Evolutionary conservation across 2,113 vertebrate species (phyloP), one percentile per base, ranked within the genome.

Genomic region (Sterrhoptilus dennistouni): DNA sequence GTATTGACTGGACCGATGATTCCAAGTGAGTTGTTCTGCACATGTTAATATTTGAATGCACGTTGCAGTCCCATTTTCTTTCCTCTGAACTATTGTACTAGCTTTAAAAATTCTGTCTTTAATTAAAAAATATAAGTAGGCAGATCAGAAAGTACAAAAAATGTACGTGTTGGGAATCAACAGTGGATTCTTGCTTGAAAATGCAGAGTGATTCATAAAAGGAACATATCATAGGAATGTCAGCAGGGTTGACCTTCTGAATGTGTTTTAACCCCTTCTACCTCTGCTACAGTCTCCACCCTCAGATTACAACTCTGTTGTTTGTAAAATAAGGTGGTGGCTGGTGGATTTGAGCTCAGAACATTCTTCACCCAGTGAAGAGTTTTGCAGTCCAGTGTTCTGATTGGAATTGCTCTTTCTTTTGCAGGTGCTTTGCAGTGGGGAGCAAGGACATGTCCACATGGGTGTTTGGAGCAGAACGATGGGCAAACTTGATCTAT

Each of bases 371-470:
- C 24, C 6, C 27, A 36, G 18, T 24, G 57, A 50, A 27, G 29
- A 49, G 49, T 57, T 63, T 42, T 33, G 12, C 42, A 78, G 64
- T 47, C 1, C 22, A 36, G 5, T 40, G 14, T 63, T 83, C 36
- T 68, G 16, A 64, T 3, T 23, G 23, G 40, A 7, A 23, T 27
- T 45, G 5, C 10, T 16, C 71, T 74, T 90, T 66, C 6, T 90
- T 56, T 53, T 87, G 8, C 83, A 99, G 99, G 64, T 99, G 99
- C 95, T 99, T 99, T 81, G 99, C 97, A 22, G 98, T 99, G 15
- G 99, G 99, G 29, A 99, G 99, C 96, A 99, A 99, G 96, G 99
- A 99, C 97, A 99, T 98, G 99, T 99, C 99, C 4, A 99, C 99
- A 0, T 99, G 99, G 99, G 98, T 99, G 87, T 99, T 99, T 28